phyloP scores from a whole-genome alignment of 2,113 vertebrate genomes.

The Typhlomys cinereus region DNA sequence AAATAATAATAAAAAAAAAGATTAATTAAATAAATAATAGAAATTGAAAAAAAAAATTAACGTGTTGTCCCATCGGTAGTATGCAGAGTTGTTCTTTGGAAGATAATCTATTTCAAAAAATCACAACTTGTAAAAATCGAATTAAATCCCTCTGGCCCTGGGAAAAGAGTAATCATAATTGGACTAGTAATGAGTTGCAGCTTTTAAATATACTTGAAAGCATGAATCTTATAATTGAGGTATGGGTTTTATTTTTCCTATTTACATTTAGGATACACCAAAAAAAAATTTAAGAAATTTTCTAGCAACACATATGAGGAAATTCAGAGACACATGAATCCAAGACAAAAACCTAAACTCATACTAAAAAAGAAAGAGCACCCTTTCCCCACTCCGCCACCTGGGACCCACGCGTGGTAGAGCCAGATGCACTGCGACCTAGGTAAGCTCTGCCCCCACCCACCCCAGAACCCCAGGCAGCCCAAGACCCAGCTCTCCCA shows the following conservation, averaged over 20 bases:
- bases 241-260: not conserved
- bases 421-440: too few species aligned
- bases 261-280: not conserved
- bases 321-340: not conserved
- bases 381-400: too few species aligned
- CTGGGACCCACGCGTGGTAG: too few species aligned
- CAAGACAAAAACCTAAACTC: too few species aligned
- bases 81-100: slow-evolving; percentile 30
- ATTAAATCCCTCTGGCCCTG: not conserved
- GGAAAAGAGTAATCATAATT: slow-evolving; percentile 49
- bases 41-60: too few species aligned
- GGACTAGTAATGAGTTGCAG: not conserved
- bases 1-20: too few species aligned
- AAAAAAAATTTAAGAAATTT: slow-evolving; percentile 27
- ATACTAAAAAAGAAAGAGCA: not conserved
- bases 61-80: not conserved
- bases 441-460: too few species aligned
- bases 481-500: too few species aligned
- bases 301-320: not conserved
- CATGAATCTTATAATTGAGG: not conserved
- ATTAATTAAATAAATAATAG: too few species aligned
- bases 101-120: slow-evolving; percentile 41
- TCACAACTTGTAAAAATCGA: slow-evolving; percentile 30
- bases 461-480: too few species aligned
- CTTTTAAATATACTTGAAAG: not conserved